Percentiles rank a stretch among this genome's conserved stretches.
These are phyloP conservation scores for Menidia menidia DNA, from an alignment of 2,797 vertebrate species.

Conservation along the genomic window DNA sequence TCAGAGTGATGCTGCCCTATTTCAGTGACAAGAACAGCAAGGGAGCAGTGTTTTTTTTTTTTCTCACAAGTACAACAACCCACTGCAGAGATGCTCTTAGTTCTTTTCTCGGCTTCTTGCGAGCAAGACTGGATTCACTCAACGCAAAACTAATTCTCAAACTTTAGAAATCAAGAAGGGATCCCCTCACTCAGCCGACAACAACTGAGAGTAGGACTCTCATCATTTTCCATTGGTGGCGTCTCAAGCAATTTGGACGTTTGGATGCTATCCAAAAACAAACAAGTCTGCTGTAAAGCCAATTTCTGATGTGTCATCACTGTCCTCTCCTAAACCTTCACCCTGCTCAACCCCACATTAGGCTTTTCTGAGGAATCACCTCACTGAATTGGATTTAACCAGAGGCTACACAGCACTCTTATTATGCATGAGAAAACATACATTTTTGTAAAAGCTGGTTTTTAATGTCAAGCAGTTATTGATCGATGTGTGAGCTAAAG, in stretches of 20 bases:
- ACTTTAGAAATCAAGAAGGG: constrained; percentile 51
- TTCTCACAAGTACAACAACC: constrained; percentile 51
- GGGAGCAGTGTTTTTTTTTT: constrained; percentile 40
- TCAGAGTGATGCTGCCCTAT: constrained; percentile 72
- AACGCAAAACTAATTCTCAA: constrained; percentile 48
- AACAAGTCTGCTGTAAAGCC: constrained; percentile 16
- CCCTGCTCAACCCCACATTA: constrained; percentile 56
- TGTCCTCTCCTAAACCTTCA: constrained; percentile 62
- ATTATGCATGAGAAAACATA: constrained; percentile 46
- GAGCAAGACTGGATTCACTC: constrained; percentile 42
- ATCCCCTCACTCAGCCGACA: constrained; percentile 50
- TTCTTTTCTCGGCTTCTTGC: constrained; percentile 25
- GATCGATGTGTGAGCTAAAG: constrained; percentile 56
- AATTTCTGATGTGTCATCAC: constrained; percentile 60
- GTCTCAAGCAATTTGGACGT: too few relatives aligned
- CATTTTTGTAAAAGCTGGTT: constrained; percentile 32
- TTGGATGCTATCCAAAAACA: too few relatives aligned
- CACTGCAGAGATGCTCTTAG: constrained; percentile 49
- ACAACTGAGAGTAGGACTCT: constrained; percentile 29
- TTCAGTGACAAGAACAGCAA: constrained; percentile 75
- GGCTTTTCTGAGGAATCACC: constrained; percentile 60
- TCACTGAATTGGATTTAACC: constrained; percentile 39
- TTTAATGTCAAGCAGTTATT: constrained; percentile 55
- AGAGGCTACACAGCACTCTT: constrained; percentile 26
- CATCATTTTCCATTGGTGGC: constrained; percentile 31